Base-by-base conservation (phyloP, 2,888 invertebrate species). In the Papilio protenor region DNA sequence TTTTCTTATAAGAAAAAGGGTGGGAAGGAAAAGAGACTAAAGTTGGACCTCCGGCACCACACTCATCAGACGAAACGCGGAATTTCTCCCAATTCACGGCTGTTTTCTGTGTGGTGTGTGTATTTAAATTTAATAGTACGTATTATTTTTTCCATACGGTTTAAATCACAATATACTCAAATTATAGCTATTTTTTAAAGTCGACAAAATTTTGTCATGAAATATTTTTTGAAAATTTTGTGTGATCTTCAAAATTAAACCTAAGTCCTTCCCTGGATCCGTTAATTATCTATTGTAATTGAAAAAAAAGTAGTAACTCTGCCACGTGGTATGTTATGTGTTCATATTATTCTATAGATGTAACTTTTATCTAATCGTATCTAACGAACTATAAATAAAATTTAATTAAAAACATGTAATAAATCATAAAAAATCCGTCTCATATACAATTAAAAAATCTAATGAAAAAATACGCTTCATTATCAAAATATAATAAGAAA, bases 321-420 rank as follows among this genome's bases (percentile, higher is more conserved):
- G 69, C 76, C 78, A 75, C 40, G 76, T 69, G 78, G 76, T 76
- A 76, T 70, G 61, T 73, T 79, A 79, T 79, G 78, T 79, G 78
- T 79, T 79, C 78, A 79, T 79, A 79, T 76, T 79, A 73, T 79
- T 76, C 73, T 76, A 47, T 79, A 79, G 78, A 18, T 74, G 59
- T 77, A 77, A 70, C 73, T 33, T 73, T 73, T 78, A 69, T 79
- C 52, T 79, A 76, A 76, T 76, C 78, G 64, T 79, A 76, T 78
- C 21, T 75, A 75, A 71, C 64, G 66, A 75, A 70, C 2, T 79
- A 73, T 49, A 71, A 49, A 23, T 71, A 6, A 71, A 76, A 49
- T 27, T 61, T 61, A 61, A 61, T 27, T 27, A 52, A 77, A 73
- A 40, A 72, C 47, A 64, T 14, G 73, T 16, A 59, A 70, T 75